phyloP scores from a whole-genome alignment of 2,797 vertebrate genomes.

The Masticophis lateralis region DNA sequence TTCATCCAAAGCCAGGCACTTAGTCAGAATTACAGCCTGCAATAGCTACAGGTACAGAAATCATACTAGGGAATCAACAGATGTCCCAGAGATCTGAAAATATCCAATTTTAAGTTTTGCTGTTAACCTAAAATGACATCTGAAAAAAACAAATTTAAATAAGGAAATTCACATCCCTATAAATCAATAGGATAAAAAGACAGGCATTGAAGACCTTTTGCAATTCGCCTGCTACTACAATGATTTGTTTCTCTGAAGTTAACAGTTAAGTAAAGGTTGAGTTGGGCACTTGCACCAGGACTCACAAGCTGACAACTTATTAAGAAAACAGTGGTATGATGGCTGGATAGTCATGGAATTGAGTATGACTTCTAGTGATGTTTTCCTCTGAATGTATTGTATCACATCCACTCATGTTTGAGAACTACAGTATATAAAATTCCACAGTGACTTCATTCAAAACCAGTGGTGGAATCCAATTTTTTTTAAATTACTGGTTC shows the following conservation, averaged over 20 bases:
- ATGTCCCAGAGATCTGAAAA: slow-evolving; percentile 58
- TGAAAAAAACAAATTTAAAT: slow-evolving; percentile 68
- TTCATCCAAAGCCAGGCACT: slow-evolving; percentile 52
- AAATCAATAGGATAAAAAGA: slow-evolving; percentile 65
- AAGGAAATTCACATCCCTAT: slow-evolving; percentile 60
- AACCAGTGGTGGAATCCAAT: background rate
- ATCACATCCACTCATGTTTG: background rate
- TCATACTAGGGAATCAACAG: slow-evolving; percentile 59
- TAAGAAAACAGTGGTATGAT: slow-evolving; percentile 33
- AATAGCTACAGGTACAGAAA: slow-evolving; percentile 42
- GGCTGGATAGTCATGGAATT: background rate
- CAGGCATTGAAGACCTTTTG: slow-evolving; percentile 53
- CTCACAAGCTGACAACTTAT: slow-evolving; percentile 33
- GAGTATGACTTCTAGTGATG: background rate
- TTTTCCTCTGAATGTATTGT: background rate
- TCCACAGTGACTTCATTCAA: background rate
- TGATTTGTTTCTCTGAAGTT: slow-evolving; percentile 49
- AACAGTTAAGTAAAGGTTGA: slow-evolving; percentile 53
- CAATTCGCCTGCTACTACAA: slow-evolving; percentile 54
- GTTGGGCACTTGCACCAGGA: slow-evolving; percentile 38
- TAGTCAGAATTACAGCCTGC: slow-evolving; percentile 43
- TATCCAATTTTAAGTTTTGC: slow-evolving; percentile 64
- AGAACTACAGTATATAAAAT: background rate
- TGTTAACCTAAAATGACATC: slow-evolving; percentile 67
- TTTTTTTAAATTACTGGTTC: no score